Evolutionary conservation across 2,888 invertebrate species (phyloP), one percentile per base, ranked within the genome.

Genomic region (Eueremaeus valkanovi): DNA sequence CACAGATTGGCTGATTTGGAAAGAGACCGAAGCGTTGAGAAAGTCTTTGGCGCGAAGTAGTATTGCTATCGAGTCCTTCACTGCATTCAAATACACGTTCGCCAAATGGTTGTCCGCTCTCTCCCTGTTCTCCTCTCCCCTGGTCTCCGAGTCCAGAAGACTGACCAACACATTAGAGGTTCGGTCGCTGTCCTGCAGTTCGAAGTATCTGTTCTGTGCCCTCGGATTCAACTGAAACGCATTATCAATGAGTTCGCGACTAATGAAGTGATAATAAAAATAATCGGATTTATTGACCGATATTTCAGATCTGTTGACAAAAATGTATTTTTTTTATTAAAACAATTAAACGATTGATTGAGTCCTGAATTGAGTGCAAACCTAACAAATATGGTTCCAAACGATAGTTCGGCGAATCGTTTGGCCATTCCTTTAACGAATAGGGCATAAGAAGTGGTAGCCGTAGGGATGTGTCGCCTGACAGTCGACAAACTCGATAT

Each of bases 401-500:
- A 76, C 16, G 79, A 77, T 29, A 79, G 40, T 70, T 79, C 79
- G 24, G 76, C 77, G 63, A 79, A 79, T 29, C 79, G 72, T 29
- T 78, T 78, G 3, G 77, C 74, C 79, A 79, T 79, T 55, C 79
- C 79, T 73, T 78, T 76, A 8, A 79, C 75, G 70, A 79, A 79
- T n/a, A 79, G 51, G 21, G 77, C 76, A 66, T 79, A 79, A 18
- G 79, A 77, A 21, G 78, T 75, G 58, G 73, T 78, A 9, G 78
- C 78, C 11, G 78, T 74, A 36, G 78, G 78, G 18, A 77, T 70
- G 31, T 78, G 77, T 72, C 76, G 77, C n/a, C 75, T 77, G 1
- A 75, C 1, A n/a, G n/a, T 3, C 3, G 63, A 16, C 3, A 18
- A 3, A 63, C 31, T 63, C 6, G 33, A 63, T 51, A 75, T 72